Conservation (phyloP, 1,140 invertebrate species). For the Melipona quadrifasciata region DNA sequence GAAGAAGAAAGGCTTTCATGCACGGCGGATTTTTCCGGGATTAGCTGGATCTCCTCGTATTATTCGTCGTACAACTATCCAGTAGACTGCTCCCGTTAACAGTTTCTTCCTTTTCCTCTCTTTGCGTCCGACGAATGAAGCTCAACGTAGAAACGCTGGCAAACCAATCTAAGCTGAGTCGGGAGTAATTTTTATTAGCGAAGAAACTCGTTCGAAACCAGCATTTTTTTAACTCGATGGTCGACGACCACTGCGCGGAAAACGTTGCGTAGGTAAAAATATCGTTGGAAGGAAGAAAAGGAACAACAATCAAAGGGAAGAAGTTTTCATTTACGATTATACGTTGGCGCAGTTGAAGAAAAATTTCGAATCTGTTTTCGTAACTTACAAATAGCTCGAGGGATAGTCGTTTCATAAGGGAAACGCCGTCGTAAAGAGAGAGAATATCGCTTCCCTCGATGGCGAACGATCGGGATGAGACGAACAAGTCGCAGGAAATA, state of each 20-base stretch:
- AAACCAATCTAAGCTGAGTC: not conserved
- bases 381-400: slow-evolving; percentile 9
- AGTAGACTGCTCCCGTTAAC: slow-evolving; percentile 3
- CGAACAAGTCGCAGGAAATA: not conserved
- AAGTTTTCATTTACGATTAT: slow-evolving; percentile 22
- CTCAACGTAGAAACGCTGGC: not conserved
- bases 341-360: too few relatives aligned
- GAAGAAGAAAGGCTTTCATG: slow-evolving; percentile 44
- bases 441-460: not conserved
- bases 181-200: not conserved
- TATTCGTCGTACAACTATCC: slow-evolving; percentile 37
- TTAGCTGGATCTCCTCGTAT: slow-evolving; percentile 42
- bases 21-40: slow-evolving; percentile 44
- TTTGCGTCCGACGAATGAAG: too few relatives aligned
- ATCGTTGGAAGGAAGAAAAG: not conserved
- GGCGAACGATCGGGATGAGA: not conserved
- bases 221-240: too few relatives aligned
- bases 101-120: not conserved
- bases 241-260: too few relatives aligned
- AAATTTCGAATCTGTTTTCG: slow-evolving; percentile 23
- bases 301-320: too few relatives aligned
- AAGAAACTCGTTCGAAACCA: not conserved
- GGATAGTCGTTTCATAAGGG: slow-evolving; percentile 22
- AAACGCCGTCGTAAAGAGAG: not conserved
- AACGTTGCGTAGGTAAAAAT: not conserved